Base-by-base conservation (phyloP, 2,888 invertebrate genomes). In the Eulithis prunata region DNA sequence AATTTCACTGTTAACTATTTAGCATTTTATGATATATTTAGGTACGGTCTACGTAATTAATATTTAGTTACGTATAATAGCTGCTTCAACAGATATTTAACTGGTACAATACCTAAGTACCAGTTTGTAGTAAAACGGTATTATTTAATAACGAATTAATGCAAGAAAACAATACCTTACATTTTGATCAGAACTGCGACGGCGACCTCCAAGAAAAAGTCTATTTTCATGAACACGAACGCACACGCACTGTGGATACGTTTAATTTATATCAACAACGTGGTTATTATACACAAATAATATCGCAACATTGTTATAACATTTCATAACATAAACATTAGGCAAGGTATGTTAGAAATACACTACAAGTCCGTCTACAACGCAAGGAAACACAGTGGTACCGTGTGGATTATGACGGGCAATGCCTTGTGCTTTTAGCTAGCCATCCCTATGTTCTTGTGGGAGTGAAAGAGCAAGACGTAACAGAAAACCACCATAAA, bases 401-500 rank as follows among this genome's bases (percentile, higher is more conserved):
- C 67, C 36, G 67, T 54, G n/a, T 64, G 57, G 64, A 64, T 49
- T 54, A 61, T 53, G 56, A 60, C 57, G 53, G 52, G 62, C 58
- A 65, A 49, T 63, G 56, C 59, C 82, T 83, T 82, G 75, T 77
- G 83, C 84, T 82, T 82, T 82, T 73, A 65, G 60, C 56, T 73
- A 71, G 70, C 73, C 73, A 74, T 78, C 78, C 76, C 62, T 69
- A 69, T 87, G 87, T 87, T 90, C 89, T 88, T 85, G 85, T 86
- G 80, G 77, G 82, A 78, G 82, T 67, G 86, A 72, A 73, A 79
- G 88, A 91, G 84, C 71, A 87, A 85, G 91, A 91, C 73, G 68
- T 83, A 81, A 75, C 72, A 82, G 82, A 84, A 88, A 88, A 86
- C 84, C 21, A 86, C 87, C 87, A 87, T 86, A 81, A 85, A 81